Conservation (phyloP, 2,113 vertebrate species). For the Elephantulus edwardii region DNA sequence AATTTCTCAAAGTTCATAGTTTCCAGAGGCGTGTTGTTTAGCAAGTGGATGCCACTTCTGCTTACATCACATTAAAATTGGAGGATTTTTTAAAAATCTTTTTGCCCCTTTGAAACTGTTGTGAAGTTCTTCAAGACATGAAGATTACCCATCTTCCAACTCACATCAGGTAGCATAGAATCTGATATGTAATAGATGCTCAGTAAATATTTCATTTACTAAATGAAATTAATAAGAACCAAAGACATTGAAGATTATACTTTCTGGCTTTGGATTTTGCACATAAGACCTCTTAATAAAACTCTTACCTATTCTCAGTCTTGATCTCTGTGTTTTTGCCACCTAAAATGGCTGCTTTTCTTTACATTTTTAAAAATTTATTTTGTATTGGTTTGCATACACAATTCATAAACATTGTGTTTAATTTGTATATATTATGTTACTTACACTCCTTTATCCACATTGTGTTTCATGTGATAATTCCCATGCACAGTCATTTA, state of each 20-base stretch:
- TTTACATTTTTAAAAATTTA: no score
- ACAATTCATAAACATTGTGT: no score
- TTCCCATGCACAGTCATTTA: no score
- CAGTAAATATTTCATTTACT: slow-evolving; percentile 35
- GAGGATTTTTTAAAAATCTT: no score
- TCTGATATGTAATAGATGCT: not conserved
- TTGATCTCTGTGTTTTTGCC: not conserved
- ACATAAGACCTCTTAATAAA: not conserved
- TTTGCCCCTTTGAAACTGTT: not conserved
- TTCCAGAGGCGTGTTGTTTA: no score
- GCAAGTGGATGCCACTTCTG: no score
- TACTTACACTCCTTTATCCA: no score
- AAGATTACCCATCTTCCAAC: not conserved
- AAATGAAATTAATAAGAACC: not conserved
- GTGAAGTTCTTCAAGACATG: not conserved
- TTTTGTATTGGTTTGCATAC: no score
- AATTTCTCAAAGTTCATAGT: no score
- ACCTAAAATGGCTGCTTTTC: not conserved
- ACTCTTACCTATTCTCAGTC: not conserved
- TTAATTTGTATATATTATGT: no score
- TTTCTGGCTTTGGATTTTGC: slow-evolving; percentile 9
- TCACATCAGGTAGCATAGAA: not conserved
- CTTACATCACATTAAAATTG: not conserved
- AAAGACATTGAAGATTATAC: not conserved
- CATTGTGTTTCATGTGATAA: no score